Percentiles rank a stretch among this genome's conserved stretches.
phyloP scores from a whole-genome alignment of 2,888 invertebrate genomes.

The Caenorhabditis sp. region DNA sequence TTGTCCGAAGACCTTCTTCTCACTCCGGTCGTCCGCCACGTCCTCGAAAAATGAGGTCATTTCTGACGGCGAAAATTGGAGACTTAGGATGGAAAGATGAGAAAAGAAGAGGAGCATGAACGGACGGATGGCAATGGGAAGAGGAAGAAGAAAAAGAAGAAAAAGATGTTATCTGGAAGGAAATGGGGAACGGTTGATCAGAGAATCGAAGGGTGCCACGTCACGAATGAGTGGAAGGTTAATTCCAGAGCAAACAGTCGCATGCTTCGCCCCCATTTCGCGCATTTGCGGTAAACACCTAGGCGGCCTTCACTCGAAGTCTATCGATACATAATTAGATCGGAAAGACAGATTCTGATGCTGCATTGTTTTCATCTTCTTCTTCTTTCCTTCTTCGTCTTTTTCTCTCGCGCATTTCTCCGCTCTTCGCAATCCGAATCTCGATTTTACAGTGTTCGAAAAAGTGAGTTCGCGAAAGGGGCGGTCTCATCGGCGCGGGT shows the following conservation, averaged over 20 bases:
- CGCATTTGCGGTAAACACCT: slow-evolving; percentile 10
- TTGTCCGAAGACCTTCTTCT: slow-evolving; percentile 19
- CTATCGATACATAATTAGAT: slow-evolving; percentile 13
- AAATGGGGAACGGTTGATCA: not conserved
- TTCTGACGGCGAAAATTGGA: slow-evolving; percentile 15
- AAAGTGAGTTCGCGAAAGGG: slow-evolving; percentile 61
- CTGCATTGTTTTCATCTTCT: not conserved
- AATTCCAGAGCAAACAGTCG: slow-evolving; percentile 20
- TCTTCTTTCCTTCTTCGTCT: not conserved
- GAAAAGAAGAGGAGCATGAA: slow-evolving; percentile 2
- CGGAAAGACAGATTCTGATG: not conserved
- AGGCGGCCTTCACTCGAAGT: not conserved
- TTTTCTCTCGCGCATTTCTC: not conserved
- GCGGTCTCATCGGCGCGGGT: slow-evolving; percentile 51
- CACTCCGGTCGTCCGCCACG: slow-evolving; percentile 6
- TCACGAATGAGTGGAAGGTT: not conserved
- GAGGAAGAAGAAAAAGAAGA: not conserved
- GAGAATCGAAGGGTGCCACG: too few relatives aligned
- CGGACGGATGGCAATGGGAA: not conserved
- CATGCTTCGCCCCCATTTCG: slow-evolving; percentile 6
- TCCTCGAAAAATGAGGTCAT: slow-evolving; percentile 51
- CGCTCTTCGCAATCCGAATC: slow-evolving; percentile 2
- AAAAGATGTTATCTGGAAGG: not conserved
- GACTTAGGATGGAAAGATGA: slow-evolving; percentile 1
- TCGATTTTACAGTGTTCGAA: slow-evolving; percentile 56